Evolutionary conservation across 2,113 vertebrate species (phyloP).

Genomic region (Proterorhinus semilunaris): DNA sequence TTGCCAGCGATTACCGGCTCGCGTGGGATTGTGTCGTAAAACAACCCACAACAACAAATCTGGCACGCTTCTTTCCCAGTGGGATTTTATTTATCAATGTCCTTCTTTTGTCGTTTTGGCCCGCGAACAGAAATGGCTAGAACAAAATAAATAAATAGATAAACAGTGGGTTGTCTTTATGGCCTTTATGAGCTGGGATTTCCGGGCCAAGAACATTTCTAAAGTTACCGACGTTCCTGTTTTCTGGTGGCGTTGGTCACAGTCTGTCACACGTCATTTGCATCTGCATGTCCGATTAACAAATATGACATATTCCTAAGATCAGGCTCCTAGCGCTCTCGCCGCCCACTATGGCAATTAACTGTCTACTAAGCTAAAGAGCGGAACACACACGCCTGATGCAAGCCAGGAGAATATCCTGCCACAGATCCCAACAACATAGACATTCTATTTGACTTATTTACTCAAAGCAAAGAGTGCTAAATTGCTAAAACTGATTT

Average conservation of each 20-base stretch:
- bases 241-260: constrained; percentile 63
- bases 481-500: constrained; percentile 2
- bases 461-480: constrained; percentile 15
- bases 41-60: constrained; percentile 50
- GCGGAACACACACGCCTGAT: constrained; percentile 73
- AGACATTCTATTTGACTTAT: constrained; percentile 38
- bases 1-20: constrained; percentile 54
- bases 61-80: constrained; percentile 52
- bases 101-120: constrained; percentile 62
- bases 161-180: constrained; percentile 71
- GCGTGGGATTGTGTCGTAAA: constrained; percentile 40
- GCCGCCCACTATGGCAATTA: constrained; percentile 77
- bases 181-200: constrained; percentile 64
- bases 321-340: constrained; percentile 73
- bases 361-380: constrained; percentile 76
- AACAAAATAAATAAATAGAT: constrained; percentile 73
- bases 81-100: constrained; percentile 46
- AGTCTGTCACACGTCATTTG: constrained; percentile 73
- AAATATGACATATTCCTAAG: constrained; percentile 74
- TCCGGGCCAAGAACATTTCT: constrained; percentile 72
- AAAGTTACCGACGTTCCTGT: constrained; percentile 71
- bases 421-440: constrained; percentile 49
- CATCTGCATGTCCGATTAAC: constrained; percentile 74
- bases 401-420: constrained; percentile 68
- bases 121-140: constrained; percentile 61